These are phyloP conservation scores for Erebia ligea DNA, from an alignment of 2,888 invertebrate species.

Conservation along the genomic window DNA sequence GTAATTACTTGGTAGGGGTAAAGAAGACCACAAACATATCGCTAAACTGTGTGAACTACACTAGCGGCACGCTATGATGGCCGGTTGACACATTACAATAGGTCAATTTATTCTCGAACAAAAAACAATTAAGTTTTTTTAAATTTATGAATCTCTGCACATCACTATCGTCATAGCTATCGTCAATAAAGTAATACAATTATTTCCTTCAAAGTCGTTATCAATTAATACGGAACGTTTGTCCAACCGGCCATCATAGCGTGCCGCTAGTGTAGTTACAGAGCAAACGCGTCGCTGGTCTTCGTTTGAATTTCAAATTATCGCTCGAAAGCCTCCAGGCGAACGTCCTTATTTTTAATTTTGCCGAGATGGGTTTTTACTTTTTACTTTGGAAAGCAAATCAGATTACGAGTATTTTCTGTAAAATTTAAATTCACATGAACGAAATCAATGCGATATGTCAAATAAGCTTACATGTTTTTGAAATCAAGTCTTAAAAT, in stretches of 20 bases:
- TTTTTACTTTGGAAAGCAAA: constrained; percentile 1
- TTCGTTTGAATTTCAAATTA: constrained; percentile 33
- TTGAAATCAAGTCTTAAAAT: neutral
- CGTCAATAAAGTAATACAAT: too few species aligned
- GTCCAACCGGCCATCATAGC: too few species aligned
- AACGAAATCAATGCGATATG: neutral
- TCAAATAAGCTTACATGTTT: too few species aligned
- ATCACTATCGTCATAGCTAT: too few species aligned
- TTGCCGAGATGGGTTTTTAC: constrained; percentile 10
- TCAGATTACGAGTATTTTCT: neutral
- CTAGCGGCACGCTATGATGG: too few species aligned
- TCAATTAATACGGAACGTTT: too few species aligned
- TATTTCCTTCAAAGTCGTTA: too few species aligned
- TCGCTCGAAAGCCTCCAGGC: constrained; percentile 25
- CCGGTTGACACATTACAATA: too few species aligned
- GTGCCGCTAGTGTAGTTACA: too few species aligned
- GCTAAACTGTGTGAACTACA: constrained; percentile 41
- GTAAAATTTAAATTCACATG: neutral
- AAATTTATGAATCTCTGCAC: too few species aligned
- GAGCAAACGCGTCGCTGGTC: constrained; percentile 26
- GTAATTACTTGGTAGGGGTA: constrained; percentile 45
- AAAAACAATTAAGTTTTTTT: too few species aligned
- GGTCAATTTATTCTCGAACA: too few species aligned
- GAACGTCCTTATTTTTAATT: constrained; percentile 23
- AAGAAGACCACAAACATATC: constrained; percentile 39